Evolutionary conservation across 1,140 invertebrate genomes (phyloP).

Genomic region (Papilio machaon): DNA sequence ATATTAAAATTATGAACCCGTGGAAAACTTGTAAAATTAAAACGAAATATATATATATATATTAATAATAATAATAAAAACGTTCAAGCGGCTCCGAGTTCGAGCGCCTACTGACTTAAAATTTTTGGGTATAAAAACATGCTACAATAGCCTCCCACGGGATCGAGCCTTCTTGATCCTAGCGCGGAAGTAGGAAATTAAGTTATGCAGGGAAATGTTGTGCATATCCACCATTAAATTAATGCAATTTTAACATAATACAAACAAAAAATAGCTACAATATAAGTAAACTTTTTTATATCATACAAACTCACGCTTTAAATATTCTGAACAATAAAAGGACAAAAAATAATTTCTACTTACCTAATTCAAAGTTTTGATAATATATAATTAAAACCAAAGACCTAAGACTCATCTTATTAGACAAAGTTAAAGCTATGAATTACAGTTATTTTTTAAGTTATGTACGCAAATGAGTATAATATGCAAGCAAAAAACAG

Average conservation of each 20-base stretch:
- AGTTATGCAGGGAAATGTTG: not conserved
- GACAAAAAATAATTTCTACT: too few species aligned
- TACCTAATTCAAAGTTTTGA: not conserved
- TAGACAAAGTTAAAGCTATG: too few species aligned
- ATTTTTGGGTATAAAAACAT: constrained; percentile 83
- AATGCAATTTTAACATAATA: not conserved
- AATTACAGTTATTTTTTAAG: too few species aligned
- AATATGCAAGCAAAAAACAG: not conserved
- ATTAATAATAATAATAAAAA: constrained; percentile 79
- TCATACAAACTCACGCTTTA: not conserved
- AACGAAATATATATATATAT: constrained; percentile 81
- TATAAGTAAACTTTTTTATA: not conserved
- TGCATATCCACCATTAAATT: not conserved
- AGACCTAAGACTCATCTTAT: too few species aligned
- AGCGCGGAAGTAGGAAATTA: constrained; percentile 45
- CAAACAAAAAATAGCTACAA: not conserved
- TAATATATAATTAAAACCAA: not conserved
- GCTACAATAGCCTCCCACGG: constrained; percentile 78
- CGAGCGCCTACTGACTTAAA: constrained; percentile 82
- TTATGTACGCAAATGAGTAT: too few species aligned
- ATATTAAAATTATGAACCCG: constrained; percentile 81
- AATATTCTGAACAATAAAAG: not conserved
- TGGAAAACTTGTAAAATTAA: constrained; percentile 81
- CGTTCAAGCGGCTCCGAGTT: constrained; percentile 79
- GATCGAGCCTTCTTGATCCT: constrained; percentile 73